These are phyloP conservation scores for Apamea monoglypha DNA, from an alignment of 2,888 invertebrate species.

Conservation along the genomic window DNA sequence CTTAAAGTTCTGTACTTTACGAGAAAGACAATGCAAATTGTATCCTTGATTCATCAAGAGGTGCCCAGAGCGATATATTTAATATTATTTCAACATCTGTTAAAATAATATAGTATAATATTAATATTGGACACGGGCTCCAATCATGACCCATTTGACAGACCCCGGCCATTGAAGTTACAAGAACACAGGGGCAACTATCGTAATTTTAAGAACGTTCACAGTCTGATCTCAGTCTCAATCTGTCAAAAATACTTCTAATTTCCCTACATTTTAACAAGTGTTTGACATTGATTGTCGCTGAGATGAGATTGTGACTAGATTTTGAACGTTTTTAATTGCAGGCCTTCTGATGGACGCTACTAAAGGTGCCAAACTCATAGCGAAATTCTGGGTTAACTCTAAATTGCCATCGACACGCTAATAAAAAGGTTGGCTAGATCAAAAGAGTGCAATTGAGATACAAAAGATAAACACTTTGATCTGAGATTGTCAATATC, in stretches of 20 bases:
- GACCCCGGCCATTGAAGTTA: too few species aligned
- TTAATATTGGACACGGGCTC: conserved; percentile 2
- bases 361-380: too few species aligned
- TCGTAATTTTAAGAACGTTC: too few species aligned
- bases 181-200: too few species aligned
- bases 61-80: not conserved
- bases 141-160: conserved; percentile 1
- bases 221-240: too few species aligned
- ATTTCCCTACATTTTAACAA: too few species aligned
- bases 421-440: not conserved
- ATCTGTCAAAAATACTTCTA: too few species aligned
- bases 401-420: not conserved
- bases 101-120: not conserved
- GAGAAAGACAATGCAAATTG: not conserved
- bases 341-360: too few species aligned
- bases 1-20: not conserved
- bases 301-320: too few species aligned
- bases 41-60: not conserved
- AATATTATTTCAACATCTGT: not conserved
- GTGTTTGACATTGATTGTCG: too few species aligned
- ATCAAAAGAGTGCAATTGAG: not conserved
- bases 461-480: not conserved
- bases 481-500: not conserved
- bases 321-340: too few species aligned
- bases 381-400: too few species aligned